Evolutionary conservation across 2,113 vertebrate genomes (phyloP), one percentile per base, ranked within the genome.

Genomic region (Micronisus gabar): DNA sequence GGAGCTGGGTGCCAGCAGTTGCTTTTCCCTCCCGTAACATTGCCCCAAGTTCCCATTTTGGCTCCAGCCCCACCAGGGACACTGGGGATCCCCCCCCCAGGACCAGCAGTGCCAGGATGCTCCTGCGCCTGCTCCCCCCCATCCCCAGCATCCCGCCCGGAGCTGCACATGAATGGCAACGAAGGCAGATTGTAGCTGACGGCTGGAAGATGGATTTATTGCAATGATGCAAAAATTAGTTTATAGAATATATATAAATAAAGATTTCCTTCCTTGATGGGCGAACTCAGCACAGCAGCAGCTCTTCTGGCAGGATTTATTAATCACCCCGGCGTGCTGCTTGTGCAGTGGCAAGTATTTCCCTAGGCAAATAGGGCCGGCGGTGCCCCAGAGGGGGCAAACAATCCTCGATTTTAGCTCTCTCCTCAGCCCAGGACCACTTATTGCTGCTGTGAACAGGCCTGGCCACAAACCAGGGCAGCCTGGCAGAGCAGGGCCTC

Each of bases 151-250:
- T 43, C 74, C 85, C 36, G 0, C 59, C 32, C 1, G 4, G 83
- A 82, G 93, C 86, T 3, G 2, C 72, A 15, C 14, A n/a, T 3
- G 67, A 71, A 11, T 2, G 18, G 76, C 65, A 48, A 22, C 11
- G 52, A 18, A 27, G 72, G 91, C 72, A 10, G 83, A 92, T 79
- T 86, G 86, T 17, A 80, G 90, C 91, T 93, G 88, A 90, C 56
- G 72, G 96, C 82, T 88, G 93, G 93, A 93, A 96, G 93, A 94
- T 94, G 96, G 97, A 97, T 96, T 97, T 92, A 94, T 94, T 95
- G 95, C 97, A 92, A 90, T 83, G 92, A 97, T 86, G 92, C 97
- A 95, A 97, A 94, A 95, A 97, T 97, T 96, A 97, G 89, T 96
- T 97, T 96, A 97, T 95, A 79, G 96, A 93, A 97, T 93, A 93